These are phyloP conservation scores for Drosophila littoralis DNA, from an alignment of 1,140 invertebrate species.

Conservation along the genomic window DNA sequence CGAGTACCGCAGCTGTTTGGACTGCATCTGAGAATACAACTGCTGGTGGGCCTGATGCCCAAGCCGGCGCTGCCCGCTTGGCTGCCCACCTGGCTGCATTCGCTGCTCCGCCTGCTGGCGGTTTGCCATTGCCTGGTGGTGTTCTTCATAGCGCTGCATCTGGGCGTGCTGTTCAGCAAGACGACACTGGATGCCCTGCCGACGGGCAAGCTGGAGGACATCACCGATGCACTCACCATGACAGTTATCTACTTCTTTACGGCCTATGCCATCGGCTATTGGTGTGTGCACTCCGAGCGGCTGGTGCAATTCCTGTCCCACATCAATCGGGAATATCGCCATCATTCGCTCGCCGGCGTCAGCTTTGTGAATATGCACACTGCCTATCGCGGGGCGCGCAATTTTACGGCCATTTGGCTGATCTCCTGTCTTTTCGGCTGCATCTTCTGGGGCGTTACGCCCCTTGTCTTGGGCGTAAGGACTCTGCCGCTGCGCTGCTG, in stretches of 20 bases:
- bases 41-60: slow-evolving; percentile 46
- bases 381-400: slow-evolving; percentile 34
- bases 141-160: slow-evolving; percentile 47
- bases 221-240: slow-evolving; percentile 77
- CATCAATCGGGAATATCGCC: slow-evolving; percentile 68
- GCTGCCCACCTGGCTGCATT: slow-evolving; percentile 41
- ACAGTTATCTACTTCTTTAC: slow-evolving; percentile 75
- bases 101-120: not conserved
- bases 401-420: slow-evolving; percentile 53
- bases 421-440: slow-evolving; percentile 56
- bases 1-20: slow-evolving; percentile 51
- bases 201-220: slow-evolving; percentile 65
- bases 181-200: slow-evolving; percentile 66
- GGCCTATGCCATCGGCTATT: slow-evolving; percentile 61
- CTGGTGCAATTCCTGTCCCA: slow-evolving; percentile 45
- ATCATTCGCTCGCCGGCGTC: slow-evolving; percentile 75
- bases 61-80: slow-evolving; percentile 20
- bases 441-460: slow-evolving; percentile 61
- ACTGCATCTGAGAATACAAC: slow-evolving; percentile 33
- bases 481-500: slow-evolving; percentile 67
- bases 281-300: slow-evolving; percentile 48
- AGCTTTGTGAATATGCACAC: slow-evolving; percentile 62
- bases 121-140: slow-evolving; percentile 40
- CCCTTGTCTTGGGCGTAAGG: slow-evolving; percentile 54
- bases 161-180: slow-evolving; percentile 65